Base-by-base conservation (phyloP, 2,113 vertebrate species). In the Notothenia rossii region DNA sequence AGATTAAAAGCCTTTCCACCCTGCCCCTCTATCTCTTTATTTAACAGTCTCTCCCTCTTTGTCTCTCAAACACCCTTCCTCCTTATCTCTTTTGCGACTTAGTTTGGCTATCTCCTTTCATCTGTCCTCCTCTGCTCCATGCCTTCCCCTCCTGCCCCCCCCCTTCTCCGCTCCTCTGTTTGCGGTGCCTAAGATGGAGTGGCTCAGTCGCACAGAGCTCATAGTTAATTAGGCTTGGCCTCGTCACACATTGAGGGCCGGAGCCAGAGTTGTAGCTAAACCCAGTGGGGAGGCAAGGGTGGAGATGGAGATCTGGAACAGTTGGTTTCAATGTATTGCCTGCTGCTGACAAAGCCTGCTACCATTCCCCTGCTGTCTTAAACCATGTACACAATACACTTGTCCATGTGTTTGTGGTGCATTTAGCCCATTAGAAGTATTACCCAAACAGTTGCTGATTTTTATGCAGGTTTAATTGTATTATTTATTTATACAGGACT, bases 211-310 rank as follows among this genome's bases (percentile, higher is more conserved):
- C 83, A 84, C 77, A 70, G 81, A 85, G 86, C 88, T 91, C 90
- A 91, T 79, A 84, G 87, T 90, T 95, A 93, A 94, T 94, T 92
- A 94, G 90, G 72, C 90, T 79, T 83, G 91, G 90, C 86, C 90
- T 88, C 87, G 91, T 94, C 91, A 88, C 90, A 88, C 84, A 72
- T 84, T 72, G 79, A 84, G 73, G 69, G 82, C 85, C 67, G 82
- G 70, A 91, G 86, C 79, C 82, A 67, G 88, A 86, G 82, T 76
- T 84, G 77, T 74, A 78, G 86, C 86, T 81, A 65, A 88, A 86
- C 75, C 79, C 90, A 83, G 93, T 88, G 79, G 90, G 91, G 82
- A 84, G 79, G 84, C 78, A 61, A 77, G 82, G 88, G 75, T 85
- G 29, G 85, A 86, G 87, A 88, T 85, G 86, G 90, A 88, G 87